These are phyloP conservation scores for Borostomias antarcticus DNA, from an alignment of 2,797 vertebrate species.

Conservation along the genomic window DNA sequence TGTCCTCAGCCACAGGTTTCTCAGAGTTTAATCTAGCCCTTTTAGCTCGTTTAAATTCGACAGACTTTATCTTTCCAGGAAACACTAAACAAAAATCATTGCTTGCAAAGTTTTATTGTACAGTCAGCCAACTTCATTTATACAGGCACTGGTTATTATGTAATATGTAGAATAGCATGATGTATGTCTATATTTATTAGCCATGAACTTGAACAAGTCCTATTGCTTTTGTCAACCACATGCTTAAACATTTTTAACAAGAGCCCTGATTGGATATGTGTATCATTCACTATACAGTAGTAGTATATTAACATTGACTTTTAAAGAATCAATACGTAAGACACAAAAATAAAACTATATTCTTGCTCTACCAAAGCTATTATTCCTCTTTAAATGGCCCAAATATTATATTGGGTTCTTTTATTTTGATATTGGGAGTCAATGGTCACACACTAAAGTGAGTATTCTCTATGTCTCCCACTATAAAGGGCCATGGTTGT, in stretches of 20 bases:
- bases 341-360: background rate
- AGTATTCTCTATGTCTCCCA: background rate
- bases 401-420: background rate
- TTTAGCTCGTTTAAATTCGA: too few relatives aligned
- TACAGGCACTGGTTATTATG: background rate
- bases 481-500: constrained; percentile 21
- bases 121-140: background rate
- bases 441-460: background rate
- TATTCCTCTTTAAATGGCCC: background rate
- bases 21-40: background rate
- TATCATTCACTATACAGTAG: too few relatives aligned
- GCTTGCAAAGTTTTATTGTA: background rate
- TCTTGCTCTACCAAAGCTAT: too few relatives aligned
- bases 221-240: constrained; percentile 44
- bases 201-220: background rate
- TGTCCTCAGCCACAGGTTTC: background rate
- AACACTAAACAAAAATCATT: background rate
- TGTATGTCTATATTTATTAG: background rate
- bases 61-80: background rate
- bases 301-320: too few relatives aligned
- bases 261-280: too few relatives aligned
- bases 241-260: too few relatives aligned
- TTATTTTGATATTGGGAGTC: constrained; percentile 3
- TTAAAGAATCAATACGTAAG: background rate
- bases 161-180: background rate